Evolutionary conservation across 2,797 vertebrate species (phyloP).

Genomic region (Micrastur ruficollis): DNA sequence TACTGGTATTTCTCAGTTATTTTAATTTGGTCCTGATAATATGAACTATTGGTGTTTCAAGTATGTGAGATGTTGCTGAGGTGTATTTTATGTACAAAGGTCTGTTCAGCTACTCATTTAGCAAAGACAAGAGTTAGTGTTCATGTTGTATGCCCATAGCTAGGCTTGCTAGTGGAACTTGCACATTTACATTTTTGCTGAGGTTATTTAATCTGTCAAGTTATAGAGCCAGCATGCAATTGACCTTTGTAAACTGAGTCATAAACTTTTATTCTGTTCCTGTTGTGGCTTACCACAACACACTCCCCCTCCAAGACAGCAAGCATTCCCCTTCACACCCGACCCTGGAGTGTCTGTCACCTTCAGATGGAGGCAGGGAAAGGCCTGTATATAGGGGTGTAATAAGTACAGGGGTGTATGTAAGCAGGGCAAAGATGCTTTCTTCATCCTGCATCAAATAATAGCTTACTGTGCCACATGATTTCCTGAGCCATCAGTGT

Average conservation of each 20-base stretch:
- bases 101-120: neutral
- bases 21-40: neutral
- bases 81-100: neutral
- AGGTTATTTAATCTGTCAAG: neutral
- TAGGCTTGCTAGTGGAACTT: neutral
- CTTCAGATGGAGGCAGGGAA: neutral
- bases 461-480: neutral
- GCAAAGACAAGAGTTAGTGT: neutral
- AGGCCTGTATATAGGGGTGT: neutral
- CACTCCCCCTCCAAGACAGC: neutral
- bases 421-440: neutral
- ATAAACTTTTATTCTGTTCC: neutral
- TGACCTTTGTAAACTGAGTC: conserved; percentile 3
- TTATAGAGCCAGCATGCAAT: neutral
- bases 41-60: neutral
- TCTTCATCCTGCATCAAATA: neutral
- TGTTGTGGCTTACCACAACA: neutral
- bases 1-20: neutral
- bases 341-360: neutral
- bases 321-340: neutral
- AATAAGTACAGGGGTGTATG: no score
- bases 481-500: neutral
- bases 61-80: neutral
- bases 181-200: neutral
- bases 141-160: neutral